Evolutionary conservation across 2,797 vertebrate genomes (phyloP), one percentile per base, ranked within the genome.

Genomic region (Hippocampus kuda): DNA sequence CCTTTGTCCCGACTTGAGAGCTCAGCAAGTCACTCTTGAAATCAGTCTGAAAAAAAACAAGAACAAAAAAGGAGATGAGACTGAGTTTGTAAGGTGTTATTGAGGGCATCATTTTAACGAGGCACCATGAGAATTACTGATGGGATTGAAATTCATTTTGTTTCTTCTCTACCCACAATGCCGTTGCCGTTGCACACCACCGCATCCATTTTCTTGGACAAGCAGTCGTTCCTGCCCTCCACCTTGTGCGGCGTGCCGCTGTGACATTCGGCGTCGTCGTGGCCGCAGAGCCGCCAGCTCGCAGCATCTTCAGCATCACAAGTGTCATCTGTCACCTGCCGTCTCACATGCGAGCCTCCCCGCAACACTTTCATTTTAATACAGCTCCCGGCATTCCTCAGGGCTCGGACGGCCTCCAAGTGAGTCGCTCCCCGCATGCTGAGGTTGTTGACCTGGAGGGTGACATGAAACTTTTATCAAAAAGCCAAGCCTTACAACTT

Each of bases 341-440:
- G n/a, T 12, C 10, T 11, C 0, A 68, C 70, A 1, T 74, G 44
- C 27, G 59, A n/a, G 68, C 72, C 83, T 56, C 90, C 88, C 63
- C 91, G 77, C 38, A 91, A 76, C 2, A 92, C 86, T 74, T 87
- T 90, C 81, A 93, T 86, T 67, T 78, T 87, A 59, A 93, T 87
- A 69, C 88, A 91, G 77, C 82, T 88, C 67, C 91, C 90, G 3
- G 91, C 90, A 68, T 86, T 91, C 77, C 87, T 88, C 62, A 92
- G 87, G 65, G 88, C 82, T 1, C 75, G 76, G 71, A 92, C 90
- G 0, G 91, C 91, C 56, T 90, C 83, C 0, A 90, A 87, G 81
- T 92, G 91, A 69, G 87, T 88, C 26, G 77, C 88, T 15, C 83
- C 80, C 69, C 85, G 87, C 89, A 92, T 83, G 74, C 77, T 77